These are phyloP conservation scores for Andrena haemorrhoa DNA, from an alignment of 2,888 invertebrate genomes.

Conservation along the genomic window DNA sequence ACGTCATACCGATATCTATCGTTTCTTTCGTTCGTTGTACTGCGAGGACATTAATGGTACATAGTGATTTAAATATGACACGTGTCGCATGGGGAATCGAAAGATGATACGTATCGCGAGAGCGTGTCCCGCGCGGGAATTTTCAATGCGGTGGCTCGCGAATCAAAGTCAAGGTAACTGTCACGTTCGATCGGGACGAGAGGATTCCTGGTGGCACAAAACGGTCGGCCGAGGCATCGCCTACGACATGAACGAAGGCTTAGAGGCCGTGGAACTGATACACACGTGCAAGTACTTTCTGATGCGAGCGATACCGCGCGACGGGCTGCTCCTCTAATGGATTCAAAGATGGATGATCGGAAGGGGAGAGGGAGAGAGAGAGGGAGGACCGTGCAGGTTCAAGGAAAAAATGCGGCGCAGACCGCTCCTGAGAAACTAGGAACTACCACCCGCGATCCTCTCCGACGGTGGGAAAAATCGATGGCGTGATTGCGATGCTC, in stretches of 20 bases:
- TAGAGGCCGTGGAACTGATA: constrained; percentile 59
- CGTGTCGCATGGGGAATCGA: constrained; percentile 43
- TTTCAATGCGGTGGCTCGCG: constrained; percentile 53
- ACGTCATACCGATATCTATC: neutral
- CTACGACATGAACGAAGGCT: constrained; percentile 54
- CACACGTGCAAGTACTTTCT: constrained; percentile 73
- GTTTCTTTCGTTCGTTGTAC: neutral
- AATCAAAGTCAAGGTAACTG: constrained; percentile 69
- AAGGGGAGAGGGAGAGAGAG: constrained; percentile 32
- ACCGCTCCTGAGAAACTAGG: constrained; percentile 38
- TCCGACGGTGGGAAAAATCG: constrained; percentile 27
- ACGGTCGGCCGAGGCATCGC: constrained; percentile 38
- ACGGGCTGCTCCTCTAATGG: constrained; percentile 69
- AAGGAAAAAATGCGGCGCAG: constrained; percentile 22
- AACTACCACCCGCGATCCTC: constrained; percentile 25
- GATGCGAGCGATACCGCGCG: constrained; percentile 69
- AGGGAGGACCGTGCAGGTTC: constrained; percentile 26
- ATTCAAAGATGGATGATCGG: constrained; percentile 73
- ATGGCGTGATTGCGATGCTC: constrained; percentile 17
- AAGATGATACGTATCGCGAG: constrained; percentile 47
- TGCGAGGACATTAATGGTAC: constrained; percentile 10
- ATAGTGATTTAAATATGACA: constrained; percentile 39
- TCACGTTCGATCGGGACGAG: constrained; percentile 63
- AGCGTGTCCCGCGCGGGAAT: constrained; percentile 42
- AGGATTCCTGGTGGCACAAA: constrained; percentile 61